phyloP scores from a whole-genome alignment of 2,888 invertebrate species.

The Caradrina clavipalpis region DNA sequence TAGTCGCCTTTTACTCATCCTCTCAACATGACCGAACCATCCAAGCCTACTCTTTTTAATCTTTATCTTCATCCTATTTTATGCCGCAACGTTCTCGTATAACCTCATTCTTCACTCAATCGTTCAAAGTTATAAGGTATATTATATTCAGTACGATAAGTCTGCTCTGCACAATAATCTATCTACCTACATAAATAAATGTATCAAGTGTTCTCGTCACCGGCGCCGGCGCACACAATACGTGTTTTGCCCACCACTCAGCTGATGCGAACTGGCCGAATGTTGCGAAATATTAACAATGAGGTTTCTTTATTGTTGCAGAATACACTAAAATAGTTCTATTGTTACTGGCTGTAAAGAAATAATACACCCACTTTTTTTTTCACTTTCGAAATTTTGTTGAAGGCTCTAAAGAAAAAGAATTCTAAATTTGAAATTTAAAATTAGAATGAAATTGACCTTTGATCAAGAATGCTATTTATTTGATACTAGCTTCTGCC shows the following conservation, averaged over 20 bases:
- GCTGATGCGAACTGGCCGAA: conserved; percentile 46
- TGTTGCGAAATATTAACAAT: conserved; percentile 56
- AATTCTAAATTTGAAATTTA: no score
- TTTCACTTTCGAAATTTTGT: neutral
- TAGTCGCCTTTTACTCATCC: no score
- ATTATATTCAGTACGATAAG: neutral
- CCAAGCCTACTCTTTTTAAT: no score
- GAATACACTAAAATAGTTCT: conserved; percentile 33
- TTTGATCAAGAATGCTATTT: conserved; percentile 31
- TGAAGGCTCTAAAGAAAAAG: neutral
- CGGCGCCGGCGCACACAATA: conserved; percentile 42
- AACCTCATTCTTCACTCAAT: no score
- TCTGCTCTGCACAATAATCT: conserved; percentile 51
- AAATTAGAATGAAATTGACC: conserved; percentile 6
- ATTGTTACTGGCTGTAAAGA: conserved; percentile 39
- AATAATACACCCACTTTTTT: conserved; percentile 23
- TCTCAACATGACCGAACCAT: no score
- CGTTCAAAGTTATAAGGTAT: no score
- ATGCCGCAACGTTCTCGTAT: no score
- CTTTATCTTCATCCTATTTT: no score
- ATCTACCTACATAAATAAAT: conserved; percentile 10
- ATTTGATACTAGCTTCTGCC: no score
- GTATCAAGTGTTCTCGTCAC: conserved; percentile 34
- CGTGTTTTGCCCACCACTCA: conserved; percentile 24
- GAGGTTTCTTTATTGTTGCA: conserved; percentile 24